Conservation (phyloP, 64 coral and sea anemone species). For the Astreopora myriophthalma region DNA sequence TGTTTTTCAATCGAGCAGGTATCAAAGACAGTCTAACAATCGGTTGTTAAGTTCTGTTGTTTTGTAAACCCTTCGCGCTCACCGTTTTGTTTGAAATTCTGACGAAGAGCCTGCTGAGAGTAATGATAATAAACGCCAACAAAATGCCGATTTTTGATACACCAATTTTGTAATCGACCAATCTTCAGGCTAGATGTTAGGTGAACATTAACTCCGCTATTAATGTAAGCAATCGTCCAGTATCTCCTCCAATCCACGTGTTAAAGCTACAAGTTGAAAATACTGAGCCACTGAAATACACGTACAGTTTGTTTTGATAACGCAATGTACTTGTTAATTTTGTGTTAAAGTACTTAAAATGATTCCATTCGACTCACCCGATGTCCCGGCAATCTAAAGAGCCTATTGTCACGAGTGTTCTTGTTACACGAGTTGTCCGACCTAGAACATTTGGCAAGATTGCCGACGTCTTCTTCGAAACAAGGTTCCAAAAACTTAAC, state of each 20-base stretch:
- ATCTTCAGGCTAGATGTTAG: no score
- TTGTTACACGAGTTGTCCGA: neutral
- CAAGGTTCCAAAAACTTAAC: neutral
- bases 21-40: neutral
- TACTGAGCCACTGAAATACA: no score
- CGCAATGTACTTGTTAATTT: neutral
- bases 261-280: no score
- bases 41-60: neutral
- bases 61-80: neutral
- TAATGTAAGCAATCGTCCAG: no score
- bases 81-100: no score
- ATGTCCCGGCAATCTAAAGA: neutral
- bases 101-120: no score
- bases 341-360: neutral
- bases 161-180: no score
- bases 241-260: no score
- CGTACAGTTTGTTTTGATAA: neutral
- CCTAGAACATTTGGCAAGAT: neutral
- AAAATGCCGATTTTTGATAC: no score
- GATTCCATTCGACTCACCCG: neutral
- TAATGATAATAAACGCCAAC: no score
- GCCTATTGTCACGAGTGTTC: neutral
- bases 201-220: no score
- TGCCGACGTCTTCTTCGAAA: constrained; percentile 6
- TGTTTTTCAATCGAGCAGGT: neutral